Conservation (phyloP, 2,797 vertebrate genomes). For the Fistularia tabacaria region DNA sequence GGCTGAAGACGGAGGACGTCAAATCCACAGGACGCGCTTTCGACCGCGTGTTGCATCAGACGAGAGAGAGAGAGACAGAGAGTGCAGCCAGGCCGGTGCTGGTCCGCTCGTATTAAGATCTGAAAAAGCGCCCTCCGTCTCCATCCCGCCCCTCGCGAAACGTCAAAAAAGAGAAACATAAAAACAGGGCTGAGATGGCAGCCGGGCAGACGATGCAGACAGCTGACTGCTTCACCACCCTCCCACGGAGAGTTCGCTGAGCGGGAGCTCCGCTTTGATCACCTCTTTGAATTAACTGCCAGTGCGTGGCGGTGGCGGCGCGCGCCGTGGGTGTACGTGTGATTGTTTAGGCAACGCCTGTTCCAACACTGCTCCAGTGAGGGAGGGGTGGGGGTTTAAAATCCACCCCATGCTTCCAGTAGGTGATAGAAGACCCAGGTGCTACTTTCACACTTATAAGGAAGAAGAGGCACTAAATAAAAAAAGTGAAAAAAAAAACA, state of each 20-base stretch:
- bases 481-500: neutral
- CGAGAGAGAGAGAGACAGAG: neutral
- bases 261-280: constrained; percentile 61
- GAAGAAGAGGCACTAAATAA: neutral
- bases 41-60: neutral
- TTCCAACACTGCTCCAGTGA: too few relatives aligned
- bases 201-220: constrained; percentile 50
- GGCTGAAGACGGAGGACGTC: neutral
- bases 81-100: neutral
- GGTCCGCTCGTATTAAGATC: too few relatives aligned
- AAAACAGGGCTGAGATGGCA: constrained; percentile 24
- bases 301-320: constrained; percentile 26
- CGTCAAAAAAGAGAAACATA: constrained; percentile 1
- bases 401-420: too few relatives aligned
- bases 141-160: constrained; percentile 16
- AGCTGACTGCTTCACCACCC: constrained; percentile 62
- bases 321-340: constrained; percentile 1
- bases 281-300: constrained; percentile 55
- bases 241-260: constrained; percentile 64
- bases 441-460: neutral
- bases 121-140: constrained; percentile 9
- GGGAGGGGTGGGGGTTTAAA: too few relatives aligned
- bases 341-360: neutral
- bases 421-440: too few relatives aligned
- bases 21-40: too few relatives aligned